Base-by-base conservation (phyloP, 2,797 vertebrate genomes). In the Neopelma chrysocephalum region DNA sequence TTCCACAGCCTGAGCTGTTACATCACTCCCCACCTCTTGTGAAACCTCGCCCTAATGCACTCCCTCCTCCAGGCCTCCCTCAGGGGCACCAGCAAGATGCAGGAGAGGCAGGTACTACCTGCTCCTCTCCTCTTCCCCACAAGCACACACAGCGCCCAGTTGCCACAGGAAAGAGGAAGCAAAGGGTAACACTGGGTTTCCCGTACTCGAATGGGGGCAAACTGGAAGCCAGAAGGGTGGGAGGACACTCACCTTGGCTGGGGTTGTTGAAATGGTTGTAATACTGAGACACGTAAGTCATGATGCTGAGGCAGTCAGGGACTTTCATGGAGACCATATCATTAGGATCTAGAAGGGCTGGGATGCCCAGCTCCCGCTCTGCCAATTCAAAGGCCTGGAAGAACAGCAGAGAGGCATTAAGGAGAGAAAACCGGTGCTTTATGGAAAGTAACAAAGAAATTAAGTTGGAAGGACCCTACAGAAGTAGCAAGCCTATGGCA, bases 241-340 rank as follows among this genome's bases (percentile, higher is more conserved):
- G n/a, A 89, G 38, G 40, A 70, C 50, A 81, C 98, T 97, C 89
- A 98, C 98, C 98, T 97, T 98, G 97, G 88, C 82, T 97, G 31
- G 97, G 85, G 89, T 94, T 96, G 61, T 98, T 98, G 95, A 99
- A 99, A 97, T 98, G 98, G 98, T 99, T 99, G 97, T 99, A 99
- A 97, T 99, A 99, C 97, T 99, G 99, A 6, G 99, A 99, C 87
- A 99, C 99, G 0, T 99, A 99, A 68, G 99, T 99, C 98, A 99
- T 99, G 96, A 99, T 97, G 97, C 99, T 99, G 68, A 99, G 98
- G 69, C 99, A 98, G 97, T 99, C 99, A 0, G 99, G 99, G 58
- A 99, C 98, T 86, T 98, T 98, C 99, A 99, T 99, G 82, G 99
- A 99, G 93, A 99, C 99, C 99, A 99, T 99, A 96, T 99, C 99